Base-by-base conservation (phyloP, 2,888 invertebrate genomes). In the Melanchra persicariae region DNA sequence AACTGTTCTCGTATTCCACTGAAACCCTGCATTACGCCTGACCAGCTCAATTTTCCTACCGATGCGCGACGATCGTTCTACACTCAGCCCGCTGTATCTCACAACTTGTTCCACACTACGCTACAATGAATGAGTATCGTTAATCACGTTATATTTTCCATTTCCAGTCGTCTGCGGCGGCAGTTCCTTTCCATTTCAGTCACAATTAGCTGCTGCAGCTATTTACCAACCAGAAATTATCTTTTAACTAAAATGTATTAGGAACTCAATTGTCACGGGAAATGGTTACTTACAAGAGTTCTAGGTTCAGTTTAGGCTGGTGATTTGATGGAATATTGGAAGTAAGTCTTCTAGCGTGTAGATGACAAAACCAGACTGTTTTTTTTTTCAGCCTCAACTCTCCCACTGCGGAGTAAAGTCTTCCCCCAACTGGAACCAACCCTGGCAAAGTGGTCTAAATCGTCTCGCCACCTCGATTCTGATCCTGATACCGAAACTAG, bases 91-190 rank as follows among this genome's bases (percentile, higher is more conserved):
- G 63, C 82, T n/a, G 8, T 26, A 5, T 15, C 64, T 57, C 34
- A 3, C 17, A n/a, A 43, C 81, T 85, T 74, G 61, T 7, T 7
- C 85, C 82, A 71, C 60, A 59, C 61, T 15, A 55, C 79, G 52
- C 63, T 78, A 91, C 92, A 93, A 92, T 91, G 89, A 93, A 90
- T 90, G 89, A 91, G 88, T 89, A 87, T 88, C 86, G 89, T 88
- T 93, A 94, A 94, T 91, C 74, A 65, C 78, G 84, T 94, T 93
- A 94, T 90, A 71, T 92, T 92, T 93, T 92, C 93, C 93, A 94
- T 94, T 93, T 94, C 94, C 93, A 89, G 49, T 70, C 76, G 69
- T 85, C 84, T 81, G 81, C 77, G 15, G 49, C 34, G 37, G 78
- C 79, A 83, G 80, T 83, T 81, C 77, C 73, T 47, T 70, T 73